Conservation (phyloP, 2,113 vertebrate genomes). For the Himantopus leucocephalus region DNA sequence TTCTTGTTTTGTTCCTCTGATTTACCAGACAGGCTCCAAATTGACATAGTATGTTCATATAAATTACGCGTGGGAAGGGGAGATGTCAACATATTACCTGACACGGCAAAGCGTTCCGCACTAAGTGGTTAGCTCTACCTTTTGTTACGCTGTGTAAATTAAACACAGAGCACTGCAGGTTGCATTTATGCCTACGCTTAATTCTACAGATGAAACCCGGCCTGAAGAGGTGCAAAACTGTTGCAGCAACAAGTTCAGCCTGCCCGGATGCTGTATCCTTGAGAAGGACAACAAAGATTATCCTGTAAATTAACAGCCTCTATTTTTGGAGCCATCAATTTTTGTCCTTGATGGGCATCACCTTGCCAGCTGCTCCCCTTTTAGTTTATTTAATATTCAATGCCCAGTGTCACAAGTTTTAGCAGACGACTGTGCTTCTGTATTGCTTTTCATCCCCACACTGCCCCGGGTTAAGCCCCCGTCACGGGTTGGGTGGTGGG, state of each 20-base stretch:
- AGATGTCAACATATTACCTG: not conserved
- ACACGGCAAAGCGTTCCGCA: accelerated
- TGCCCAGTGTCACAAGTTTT: not conserved
- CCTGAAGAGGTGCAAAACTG: not conserved
- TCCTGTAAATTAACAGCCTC: slow-evolving; percentile 48
- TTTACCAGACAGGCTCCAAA: not conserved
- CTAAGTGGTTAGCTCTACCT: not conserved
- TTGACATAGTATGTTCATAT: accelerated
- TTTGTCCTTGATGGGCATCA: slow-evolving; percentile 52
- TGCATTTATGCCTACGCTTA: accelerated
- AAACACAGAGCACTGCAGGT: not conserved
- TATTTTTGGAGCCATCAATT: slow-evolving; percentile 32
- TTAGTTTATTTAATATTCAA: not conserved
- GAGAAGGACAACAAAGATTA: slow-evolving; percentile 24
- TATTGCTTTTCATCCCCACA: not conserved
- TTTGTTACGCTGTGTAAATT: not conserved
- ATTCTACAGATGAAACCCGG: not conserved
- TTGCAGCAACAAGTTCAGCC: slow-evolving; percentile 17
- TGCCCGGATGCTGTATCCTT: slow-evolving; percentile 8
- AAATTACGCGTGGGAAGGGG: not conserved
- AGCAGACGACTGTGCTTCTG: not conserved
- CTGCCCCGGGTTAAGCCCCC: not conserved
- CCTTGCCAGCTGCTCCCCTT: slow-evolving; percentile 27
- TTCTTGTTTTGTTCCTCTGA: not conserved
- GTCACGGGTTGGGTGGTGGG: accelerated